Evolutionary conservation across 2,888 invertebrate species (phyloP).

Genomic region (Zhengitettix transpicula): DNA sequence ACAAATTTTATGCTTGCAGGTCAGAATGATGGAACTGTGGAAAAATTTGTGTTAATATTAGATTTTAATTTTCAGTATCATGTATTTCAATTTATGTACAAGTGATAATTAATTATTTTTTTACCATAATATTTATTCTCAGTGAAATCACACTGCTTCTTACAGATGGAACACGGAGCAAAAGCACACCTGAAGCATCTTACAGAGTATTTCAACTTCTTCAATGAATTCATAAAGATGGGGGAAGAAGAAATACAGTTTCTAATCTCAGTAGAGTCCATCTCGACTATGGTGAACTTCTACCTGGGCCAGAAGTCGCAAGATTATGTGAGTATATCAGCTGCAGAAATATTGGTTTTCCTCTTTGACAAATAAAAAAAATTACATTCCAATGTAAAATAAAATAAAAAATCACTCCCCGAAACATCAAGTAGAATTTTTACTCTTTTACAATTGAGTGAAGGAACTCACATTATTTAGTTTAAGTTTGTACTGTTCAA

Average conservation of each 20-base stretch:
- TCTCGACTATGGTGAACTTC: slow-evolving; percentile 80
- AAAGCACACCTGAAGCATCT: slow-evolving; percentile 73
- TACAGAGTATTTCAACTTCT: slow-evolving; percentile 80
- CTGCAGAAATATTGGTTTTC: neutral
- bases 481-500: too few species aligned
- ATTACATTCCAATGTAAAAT: too few species aligned
- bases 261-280: slow-evolving; percentile 69
- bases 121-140: too few species aligned
- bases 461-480: too few species aligned
- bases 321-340: slow-evolving; percentile 40
- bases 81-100: too few species aligned
- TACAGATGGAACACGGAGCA: slow-evolving; percentile 68
- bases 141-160: neutral
- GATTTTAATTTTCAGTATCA: neutral
- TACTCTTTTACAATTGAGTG: too few species aligned
- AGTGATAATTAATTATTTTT: too few species aligned
- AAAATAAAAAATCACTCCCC: too few species aligned
- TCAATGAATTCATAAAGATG: slow-evolving; percentile 90
- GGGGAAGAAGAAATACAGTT: slow-evolving; percentile 86
- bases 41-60: neutral
- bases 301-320: slow-evolving; percentile 72
- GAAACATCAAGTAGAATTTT: too few species aligned
- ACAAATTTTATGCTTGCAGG: too few species aligned
- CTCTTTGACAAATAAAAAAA: too few species aligned
- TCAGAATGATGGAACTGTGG: too few species aligned